phyloP scores from a whole-genome alignment of 1,140 invertebrate genomes.

The Bombyx mori region ASM3026992v2 NC_085121.1:13233001-13233500 shows the following conservation, averaged over 20 bases:
- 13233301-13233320: constrained; percentile 56
- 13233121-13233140: too few relatives aligned
- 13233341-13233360: constrained; percentile 37
- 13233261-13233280: constrained; percentile 49
- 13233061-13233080: too few relatives aligned
- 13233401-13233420: constrained; percentile 1
- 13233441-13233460: neutral
- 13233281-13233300: constrained; percentile 46
- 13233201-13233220: constrained; percentile 51
- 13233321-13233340: constrained; percentile 50
- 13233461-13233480: neutral
- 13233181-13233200: constrained; percentile 57
- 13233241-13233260: constrained; percentile 45
- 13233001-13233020: too few relatives aligned
- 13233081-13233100: too few relatives aligned
- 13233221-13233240: constrained; percentile 23
- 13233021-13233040: too few relatives aligned
- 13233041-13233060: too few relatives aligned
- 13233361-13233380: constrained; percentile 10
- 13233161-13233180: constrained; percentile 31
- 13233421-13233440: too few relatives aligned
- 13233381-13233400: constrained; percentile 11
- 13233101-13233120: too few relatives aligned
- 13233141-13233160: neutral
- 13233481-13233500: constrained; percentile 12